Base-by-base conservation (phyloP, 2,113 vertebrate genomes). In the Ptilorrhoa leucosticta region DNA sequence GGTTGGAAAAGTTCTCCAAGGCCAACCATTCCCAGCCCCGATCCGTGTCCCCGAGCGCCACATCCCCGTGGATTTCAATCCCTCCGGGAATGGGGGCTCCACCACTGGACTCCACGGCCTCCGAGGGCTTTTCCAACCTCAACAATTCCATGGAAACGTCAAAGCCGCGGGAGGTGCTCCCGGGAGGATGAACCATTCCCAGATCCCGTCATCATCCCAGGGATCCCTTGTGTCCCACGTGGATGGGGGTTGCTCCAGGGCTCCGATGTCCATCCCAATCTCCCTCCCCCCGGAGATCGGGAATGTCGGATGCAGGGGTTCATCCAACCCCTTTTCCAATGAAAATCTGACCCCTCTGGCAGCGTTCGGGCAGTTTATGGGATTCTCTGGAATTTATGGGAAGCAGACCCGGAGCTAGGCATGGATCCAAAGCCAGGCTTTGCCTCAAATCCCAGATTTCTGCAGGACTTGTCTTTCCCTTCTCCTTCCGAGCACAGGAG, bases 21-120 rank as follows among this genome's bases (percentile, higher is more conserved):
- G 10, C 37, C 37, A 16, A 20, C 35, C 22, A 10, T 40, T 50
- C 28, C 73, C 45, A 6, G 10, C 28, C 45, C 7, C 0, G 13
- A 16, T 40, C 45, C 4, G 2, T 1, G 6, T 27, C 45, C 42
- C 27, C 12, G 0, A 2, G 15, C 1, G 42, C n/a, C n/a, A 3
- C 54, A 31, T 60, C 13, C n/a, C 35, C 15, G 9, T 0, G 28
- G 57, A 61, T 33, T 12, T 2, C 11, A 11, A 22, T 42, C 58
- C 75, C 23, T 22, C 27, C 0, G 7, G 75, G 75, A 78, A 78
- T 2, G 35, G 22, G 8, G 35, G 22, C 30, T 50, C 51, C 70
- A 2, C 16, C 30, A 1, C 39, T 6, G 24, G 6, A 2, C 40
- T 21, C 13, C 1, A 3, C 13, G 40, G 9, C 9, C 57, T 10